These are phyloP conservation scores for Crocallis elinguaria DNA, from an alignment of 2,888 invertebrate genomes.

Conservation along the genomic window DNA sequence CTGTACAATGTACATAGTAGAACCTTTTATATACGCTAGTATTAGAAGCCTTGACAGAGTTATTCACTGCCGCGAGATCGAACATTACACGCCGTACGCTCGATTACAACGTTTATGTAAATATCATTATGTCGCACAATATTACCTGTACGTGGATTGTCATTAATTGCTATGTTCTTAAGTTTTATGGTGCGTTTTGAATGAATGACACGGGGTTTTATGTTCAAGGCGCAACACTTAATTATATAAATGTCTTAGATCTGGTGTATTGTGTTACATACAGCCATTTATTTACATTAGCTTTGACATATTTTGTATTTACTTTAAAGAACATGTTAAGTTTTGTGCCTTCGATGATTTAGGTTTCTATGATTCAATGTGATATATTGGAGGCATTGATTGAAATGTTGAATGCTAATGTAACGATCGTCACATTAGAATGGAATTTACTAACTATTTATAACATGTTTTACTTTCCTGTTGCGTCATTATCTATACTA, in stretches of 20 bases:
- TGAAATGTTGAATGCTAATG: too few species aligned
- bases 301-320: neutral
- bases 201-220: constrained; percentile 36
- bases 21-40: constrained; percentile 24
- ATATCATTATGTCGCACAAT: constrained; percentile 32
- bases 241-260: neutral
- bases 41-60: constrained; percentile 39
- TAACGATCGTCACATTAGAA: too few species aligned
- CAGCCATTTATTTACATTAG: neutral
- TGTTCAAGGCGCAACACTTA: constrained; percentile 14
- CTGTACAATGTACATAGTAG: too few species aligned
- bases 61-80: constrained; percentile 26
- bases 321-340: neutral
- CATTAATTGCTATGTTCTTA: constrained; percentile 24
- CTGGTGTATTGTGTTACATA: neutral
- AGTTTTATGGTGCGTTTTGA: constrained; percentile 25
- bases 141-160: constrained; percentile 26
- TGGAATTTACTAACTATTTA: too few species aligned
- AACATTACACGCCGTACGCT: constrained; percentile 15
- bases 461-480: too few species aligned
- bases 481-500: neutral
- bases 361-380: constrained; percentile 6
- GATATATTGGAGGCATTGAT: constrained; percentile 28
- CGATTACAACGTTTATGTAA: constrained; percentile 24
- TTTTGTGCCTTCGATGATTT: constrained; percentile 22